Percentiles rank a stretch among this genome's conserved stretches.
phyloP scores from a whole-genome alignment of 2,113 vertebrate species.

The Brienomyrus longianalis region DNA sequence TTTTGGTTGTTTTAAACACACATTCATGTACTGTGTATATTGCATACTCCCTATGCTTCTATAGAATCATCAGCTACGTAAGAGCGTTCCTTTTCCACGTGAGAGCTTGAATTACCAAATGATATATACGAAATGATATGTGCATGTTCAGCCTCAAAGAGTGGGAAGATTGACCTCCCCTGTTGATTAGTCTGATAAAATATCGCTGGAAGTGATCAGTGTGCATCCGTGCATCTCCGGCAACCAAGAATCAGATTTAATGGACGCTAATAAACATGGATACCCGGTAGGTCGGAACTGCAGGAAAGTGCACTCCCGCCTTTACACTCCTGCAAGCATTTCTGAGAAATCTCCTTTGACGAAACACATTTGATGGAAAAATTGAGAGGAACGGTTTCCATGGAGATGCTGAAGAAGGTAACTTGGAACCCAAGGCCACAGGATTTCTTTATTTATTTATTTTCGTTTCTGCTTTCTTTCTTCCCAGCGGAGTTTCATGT shows the following conservation, averaged over 20 bases:
- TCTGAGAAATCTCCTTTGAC: neutral
- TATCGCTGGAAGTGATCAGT: neutral
- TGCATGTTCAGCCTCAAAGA: neutral
- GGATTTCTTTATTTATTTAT: neutral
- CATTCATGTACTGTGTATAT: neutral
- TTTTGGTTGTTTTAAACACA: neutral
- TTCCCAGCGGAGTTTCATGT: neutral
- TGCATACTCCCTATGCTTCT: neutral
- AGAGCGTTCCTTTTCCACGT: neutral
- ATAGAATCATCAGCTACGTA: neutral
- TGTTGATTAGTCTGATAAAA: neutral
- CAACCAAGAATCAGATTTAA: too few relatives aligned
- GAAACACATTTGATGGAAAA: conserved; percentile 16
- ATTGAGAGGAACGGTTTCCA: conserved; percentile 15
- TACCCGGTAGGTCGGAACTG: neutral
- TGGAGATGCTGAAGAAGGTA: conserved; percentile 16
- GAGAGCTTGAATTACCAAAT: neutral
- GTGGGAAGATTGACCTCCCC: neutral
- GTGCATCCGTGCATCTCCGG: neutral
- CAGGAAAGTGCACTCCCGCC: neutral
- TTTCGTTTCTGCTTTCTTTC: neutral
- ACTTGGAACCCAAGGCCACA: conserved; percentile 12
- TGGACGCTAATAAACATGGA: neutral
- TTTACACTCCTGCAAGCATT: neutral
- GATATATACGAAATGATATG: neutral